Conservation (phyloP, 2,888 invertebrate genomes). For the Ferdinandea cuprea region DNA sequence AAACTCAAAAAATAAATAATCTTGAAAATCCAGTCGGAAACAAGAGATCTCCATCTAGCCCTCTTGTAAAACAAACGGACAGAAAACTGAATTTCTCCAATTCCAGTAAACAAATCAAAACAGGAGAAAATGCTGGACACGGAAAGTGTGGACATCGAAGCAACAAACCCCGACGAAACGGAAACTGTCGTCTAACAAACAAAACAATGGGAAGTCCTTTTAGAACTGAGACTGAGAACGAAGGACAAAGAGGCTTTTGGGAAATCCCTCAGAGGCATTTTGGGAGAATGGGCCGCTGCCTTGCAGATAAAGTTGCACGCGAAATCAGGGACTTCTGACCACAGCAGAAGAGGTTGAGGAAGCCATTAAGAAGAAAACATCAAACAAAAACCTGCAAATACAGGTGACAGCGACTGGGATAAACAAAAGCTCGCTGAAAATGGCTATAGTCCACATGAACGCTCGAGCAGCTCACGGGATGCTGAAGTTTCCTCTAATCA, state of each 20-base stretch:
- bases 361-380: neutral
- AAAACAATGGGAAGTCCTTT: too few relatives aligned
- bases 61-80: too few relatives aligned
- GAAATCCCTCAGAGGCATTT: neutral
- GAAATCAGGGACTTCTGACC: conserved; percentile 34
- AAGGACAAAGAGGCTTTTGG: too few relatives aligned
- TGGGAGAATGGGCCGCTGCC: conserved; percentile 7
- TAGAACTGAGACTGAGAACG: neutral
- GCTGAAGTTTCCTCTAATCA: neutral
- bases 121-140: neutral
- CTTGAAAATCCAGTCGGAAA: too few relatives aligned
- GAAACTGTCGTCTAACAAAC: neutral
- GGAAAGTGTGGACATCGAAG: conserved; percentile 7
- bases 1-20: too few relatives aligned
- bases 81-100: too few relatives aligned
- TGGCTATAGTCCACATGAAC: conserved; percentile 18
- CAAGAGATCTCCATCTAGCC: too few relatives aligned
- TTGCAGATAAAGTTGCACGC: neutral
- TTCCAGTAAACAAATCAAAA: too few relatives aligned
- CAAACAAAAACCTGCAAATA: neutral
- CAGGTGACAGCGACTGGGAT: neutral
- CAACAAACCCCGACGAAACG: neutral
- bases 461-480: neutral
- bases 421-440: conserved; percentile 18
- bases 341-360: conserved; percentile 25